Evolutionary conservation across 1,140 invertebrate species (phyloP), one percentile per base, ranked within the genome.

Genomic region (Cotesia vestalis): DNA sequence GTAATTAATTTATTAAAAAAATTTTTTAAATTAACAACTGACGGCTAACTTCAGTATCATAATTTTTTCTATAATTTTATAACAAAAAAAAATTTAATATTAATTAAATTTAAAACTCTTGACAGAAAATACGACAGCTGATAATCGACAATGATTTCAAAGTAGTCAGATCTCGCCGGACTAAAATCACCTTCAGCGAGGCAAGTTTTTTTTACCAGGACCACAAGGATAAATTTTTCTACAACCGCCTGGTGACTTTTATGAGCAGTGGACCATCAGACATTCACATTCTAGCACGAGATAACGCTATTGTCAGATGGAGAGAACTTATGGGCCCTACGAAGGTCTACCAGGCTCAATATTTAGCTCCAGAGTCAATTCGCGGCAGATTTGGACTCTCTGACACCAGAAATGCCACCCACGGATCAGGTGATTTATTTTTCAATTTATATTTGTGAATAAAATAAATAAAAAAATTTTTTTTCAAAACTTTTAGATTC

Each of bases 351-450:
- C 91, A 92, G 81, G 91, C 94, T 14, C 91, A 95, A 71, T 94
- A 91, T 82, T 90, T 90, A 77, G 89, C 91, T 60, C 95, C 95
- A 2, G 79, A 92, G 66, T 91, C 91, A 73, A 91, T 98, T 69
- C 87, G 96, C 78, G 94, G 94, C 2, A 86, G 89, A 77, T 97
- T 92, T 89, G 96, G 96, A 0, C 83, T 97, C 2, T 95, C 95
- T 1, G 96, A 98, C 84, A 97, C 96, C 0, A 92, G 95, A 81
- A 98, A 98, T 89, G 95, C 94, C 17, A 91, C 92, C 61, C 96
- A 98, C 87, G 96, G 96, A 40, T 97, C 95, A 85, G 94, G 94
- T 94, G 83, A 78, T 63, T 75, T 66, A 35, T 27, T 36, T 20
- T 62, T 46, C 40, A 46, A 6, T 6, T 9, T 46, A 46, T 2